Evolutionary conservation across 2,888 invertebrate genomes (phyloP).

Genomic region (Nomada hirtipes): DNA sequence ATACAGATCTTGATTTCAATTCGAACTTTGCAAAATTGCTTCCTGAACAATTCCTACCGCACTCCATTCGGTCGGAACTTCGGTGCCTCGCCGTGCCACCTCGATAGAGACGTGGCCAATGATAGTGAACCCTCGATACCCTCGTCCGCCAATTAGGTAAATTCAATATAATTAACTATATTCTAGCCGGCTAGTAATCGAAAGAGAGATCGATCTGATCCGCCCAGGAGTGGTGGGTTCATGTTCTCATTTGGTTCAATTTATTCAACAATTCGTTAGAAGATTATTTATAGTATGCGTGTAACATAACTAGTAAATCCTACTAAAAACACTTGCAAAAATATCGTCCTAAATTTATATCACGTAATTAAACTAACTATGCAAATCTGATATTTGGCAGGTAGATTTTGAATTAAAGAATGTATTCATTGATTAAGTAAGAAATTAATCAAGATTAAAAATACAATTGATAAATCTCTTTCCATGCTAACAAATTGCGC

Average conservation of each 20-base stretch:
- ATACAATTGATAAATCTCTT: too few relatives aligned
- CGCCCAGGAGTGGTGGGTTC: constrained; percentile 18
- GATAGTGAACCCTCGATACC: constrained; percentile 66
- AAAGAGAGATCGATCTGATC: constrained; percentile 44
- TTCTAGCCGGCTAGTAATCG: constrained; percentile 64
- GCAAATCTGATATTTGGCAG: neutral
- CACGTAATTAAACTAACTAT: neutral
- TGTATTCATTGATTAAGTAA: too few relatives aligned
- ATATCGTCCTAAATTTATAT: too few relatives aligned
- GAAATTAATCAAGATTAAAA: too few relatives aligned
- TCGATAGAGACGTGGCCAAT: constrained; percentile 54
- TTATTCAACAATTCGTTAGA: neutral
- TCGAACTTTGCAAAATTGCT: constrained; percentile 63
- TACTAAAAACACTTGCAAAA: neutral
- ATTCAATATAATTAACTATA: constrained; percentile 78
- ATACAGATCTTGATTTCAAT: constrained; percentile 69
- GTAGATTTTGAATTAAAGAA: too few relatives aligned
- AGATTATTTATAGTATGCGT: neutral
- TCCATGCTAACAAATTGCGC: too few relatives aligned
- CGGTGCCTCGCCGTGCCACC: constrained; percentile 33
- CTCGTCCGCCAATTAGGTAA: constrained; percentile 74
- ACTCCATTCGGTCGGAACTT: constrained; percentile 37
- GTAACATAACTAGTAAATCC: neutral
- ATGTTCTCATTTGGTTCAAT: neutral
- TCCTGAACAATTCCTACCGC: constrained; percentile 3